Evolutionary conservation across 2,888 invertebrate genomes (phyloP).

Genomic region (Coelinius sp.): DNA sequence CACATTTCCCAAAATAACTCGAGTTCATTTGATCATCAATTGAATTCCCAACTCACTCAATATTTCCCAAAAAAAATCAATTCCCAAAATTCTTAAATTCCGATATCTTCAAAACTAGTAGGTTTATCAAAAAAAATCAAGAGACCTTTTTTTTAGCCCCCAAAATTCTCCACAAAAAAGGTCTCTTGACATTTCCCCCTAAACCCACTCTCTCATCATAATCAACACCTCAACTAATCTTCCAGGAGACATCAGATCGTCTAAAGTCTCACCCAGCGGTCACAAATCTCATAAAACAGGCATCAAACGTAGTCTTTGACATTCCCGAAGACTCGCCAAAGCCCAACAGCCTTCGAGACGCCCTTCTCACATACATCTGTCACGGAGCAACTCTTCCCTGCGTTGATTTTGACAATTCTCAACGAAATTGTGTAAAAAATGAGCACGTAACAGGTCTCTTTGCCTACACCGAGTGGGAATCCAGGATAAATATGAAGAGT

Average conservation of each 20-base stretch:
- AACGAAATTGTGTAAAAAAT: constrained; percentile 76
- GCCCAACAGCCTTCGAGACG: constrained; percentile 83
- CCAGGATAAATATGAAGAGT: constrained; percentile 77
- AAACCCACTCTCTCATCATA: too few relatives aligned
- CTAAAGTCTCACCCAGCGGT: constrained; percentile 83
- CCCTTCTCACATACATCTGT: constrained; percentile 87
- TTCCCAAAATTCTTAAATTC: too few relatives aligned
- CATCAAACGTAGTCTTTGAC: constrained; percentile 78
- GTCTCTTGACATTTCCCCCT: too few relatives aligned
- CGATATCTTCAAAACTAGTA: too few relatives aligned
- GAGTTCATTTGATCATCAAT: too few relatives aligned
- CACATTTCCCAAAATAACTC: too few relatives aligned
- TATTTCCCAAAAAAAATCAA: too few relatives aligned
- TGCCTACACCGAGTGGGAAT: constrained; percentile 87
- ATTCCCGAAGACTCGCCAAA: constrained; percentile 75
- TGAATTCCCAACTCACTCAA: too few relatives aligned
- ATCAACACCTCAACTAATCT: too few relatives aligned
- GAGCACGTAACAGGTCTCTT: constrained; percentile 85
- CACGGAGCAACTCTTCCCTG: constrained; percentile 88
- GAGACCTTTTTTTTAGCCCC: too few relatives aligned
- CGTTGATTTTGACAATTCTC: constrained; percentile 68
- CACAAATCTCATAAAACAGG: constrained; percentile 78
- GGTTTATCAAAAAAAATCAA: too few relatives aligned
- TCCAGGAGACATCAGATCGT: constrained; percentile 76
- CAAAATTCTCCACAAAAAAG: too few relatives aligned